Evolutionary conservation across 1,140 invertebrate species (phyloP), one percentile per base, ranked within the genome.

Genomic region (Aphelinus certus): DNA sequence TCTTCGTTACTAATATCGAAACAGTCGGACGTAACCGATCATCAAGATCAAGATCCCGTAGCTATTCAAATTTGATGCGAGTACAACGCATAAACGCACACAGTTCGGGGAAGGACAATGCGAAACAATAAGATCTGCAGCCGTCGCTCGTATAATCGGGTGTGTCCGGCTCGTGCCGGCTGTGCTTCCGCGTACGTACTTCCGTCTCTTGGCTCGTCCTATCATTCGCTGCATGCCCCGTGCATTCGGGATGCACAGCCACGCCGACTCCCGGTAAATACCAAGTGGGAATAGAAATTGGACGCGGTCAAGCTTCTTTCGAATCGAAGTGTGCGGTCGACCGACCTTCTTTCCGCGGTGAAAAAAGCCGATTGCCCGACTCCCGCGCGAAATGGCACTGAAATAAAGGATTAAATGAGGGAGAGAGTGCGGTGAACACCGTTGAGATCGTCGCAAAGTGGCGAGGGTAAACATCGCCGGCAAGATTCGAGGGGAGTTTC

Each of bases 201-300:
- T 62, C 45, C 49, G 48, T 3, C 60, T 71, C 60, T 71, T 56
- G 26, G 63, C 26, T 62, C 26, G 43, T 10, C 49, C 3, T 42
- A 42, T 51, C 58, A 10, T n/a, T 42, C 7, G 2, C 48, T 66
- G 55, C 10, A 71, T 3, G 1, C 7, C 1, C 42, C 1, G 55
- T 43, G 66, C 45, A 72, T 72, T 73, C 58, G 46, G 57, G 65
- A 76, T 66, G 58, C 75, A 63, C 9, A 9, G 51, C 64, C 57
- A 71, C 68, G 62, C 67, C 63, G 53, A 66, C 26, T 61, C 55
- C 48, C 45, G 69, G 26, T 26, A 26, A 26, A 26, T 26, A 26
- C 26, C 26, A 26, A 26, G 72, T 45, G 46, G 64, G 51, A 72
- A 72, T 63, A 77, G 48, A 77, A 70, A 73, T 77, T 58, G 68